Evolutionary conservation across 1,140 invertebrate genomes (phyloP), one percentile per base, ranked within the genome.

Genomic region (Linepithema humile): DNA sequence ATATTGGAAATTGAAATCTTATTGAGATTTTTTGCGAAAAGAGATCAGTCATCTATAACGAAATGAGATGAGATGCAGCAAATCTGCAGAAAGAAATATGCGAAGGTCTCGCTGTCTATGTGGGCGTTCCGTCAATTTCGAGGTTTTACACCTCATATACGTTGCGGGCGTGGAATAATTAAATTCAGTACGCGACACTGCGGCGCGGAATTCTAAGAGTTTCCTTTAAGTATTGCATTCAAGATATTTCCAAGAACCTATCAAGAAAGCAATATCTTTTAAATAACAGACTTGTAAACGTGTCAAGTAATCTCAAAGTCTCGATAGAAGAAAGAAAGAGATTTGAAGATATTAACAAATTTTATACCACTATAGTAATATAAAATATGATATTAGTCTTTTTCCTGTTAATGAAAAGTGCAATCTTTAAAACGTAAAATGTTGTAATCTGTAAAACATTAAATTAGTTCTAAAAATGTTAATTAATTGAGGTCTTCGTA

Each of bases 101-200:
- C 0, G 20, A 0, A 3, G n/a, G 50, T 59, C 7, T 53, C 7
- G 26, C 2, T 32, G 7, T 67, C 9, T 70, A 70, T 45, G 29
- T 70, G 29, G 29, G 29, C 43, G 29, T 69, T 69, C 10, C 45
- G 2, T 70, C 43, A 69, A 20, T 32, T 53, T 70, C 29, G n/a
- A 50, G 29, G 4, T 69, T 32, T 29, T 70, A n/a, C 12, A 53
- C 4, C 23, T 32, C 23, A 17, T 15, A 50, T 17, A 32, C n/a
- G n/a, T 32, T 3, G 29, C 4, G 9, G 10, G 10, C 10, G 0
- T 50, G 45, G 45, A 12, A 32, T 50, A 70, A 70, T 72, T 72
- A 72, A 72, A 72, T 72, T 72, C 53, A 12, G 29, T 53, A 72
- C n/a, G 5, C 32, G 26, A 70, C 12, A 20, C n/a, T 23, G 6